Percentiles rank a stretch among this genome's conserved stretches.
Evolutionary conservation across 2,113 vertebrate species (phyloP).

Genomic region (Bujurquina vittata): DNA sequence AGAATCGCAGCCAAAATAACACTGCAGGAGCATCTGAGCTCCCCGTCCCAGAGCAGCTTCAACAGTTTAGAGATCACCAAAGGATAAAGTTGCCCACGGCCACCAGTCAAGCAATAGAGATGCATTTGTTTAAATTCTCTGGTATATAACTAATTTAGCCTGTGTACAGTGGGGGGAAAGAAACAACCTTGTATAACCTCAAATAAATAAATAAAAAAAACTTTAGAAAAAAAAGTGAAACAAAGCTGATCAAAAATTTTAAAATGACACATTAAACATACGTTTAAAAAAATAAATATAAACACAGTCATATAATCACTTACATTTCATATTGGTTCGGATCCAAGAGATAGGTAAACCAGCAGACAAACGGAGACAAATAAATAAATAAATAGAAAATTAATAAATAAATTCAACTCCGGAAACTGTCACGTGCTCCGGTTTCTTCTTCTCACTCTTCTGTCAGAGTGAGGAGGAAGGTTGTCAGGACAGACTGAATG

Average conservation of each 20-base stretch:
- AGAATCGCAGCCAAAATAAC: conserved; percentile 67
- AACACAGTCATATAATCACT: conserved; percentile 57
- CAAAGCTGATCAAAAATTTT: neutral
- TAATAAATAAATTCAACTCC: conserved; percentile 77
- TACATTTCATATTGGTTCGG: conserved; percentile 84
- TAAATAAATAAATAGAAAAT: conserved; percentile 58
- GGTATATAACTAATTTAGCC: neutral
- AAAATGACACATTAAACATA: neutral
- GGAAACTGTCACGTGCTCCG: conserved; percentile 81
- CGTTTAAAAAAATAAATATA: conserved; percentile 6
- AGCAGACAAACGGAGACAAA: conserved; percentile 56
- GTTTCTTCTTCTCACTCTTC: conserved; percentile 67
- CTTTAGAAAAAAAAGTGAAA: neutral
- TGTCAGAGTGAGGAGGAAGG: conserved; percentile 68
- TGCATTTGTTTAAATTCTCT: neutral
- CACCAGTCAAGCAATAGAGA: neutral
- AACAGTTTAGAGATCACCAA: neutral
- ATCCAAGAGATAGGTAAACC: conserved; percentile 64
- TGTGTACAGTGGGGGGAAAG: neutral
- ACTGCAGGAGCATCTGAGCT: conserved; percentile 52
- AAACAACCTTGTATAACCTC: neutral
- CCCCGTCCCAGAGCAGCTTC: conserved; percentile 11
- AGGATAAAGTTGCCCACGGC: conserved; percentile 10
- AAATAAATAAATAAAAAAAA: accelerated
- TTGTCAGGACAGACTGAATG: conserved; percentile 70